Conservation (phyloP, 2,888 invertebrate genomes). For the Salticus scenicus region DNA sequence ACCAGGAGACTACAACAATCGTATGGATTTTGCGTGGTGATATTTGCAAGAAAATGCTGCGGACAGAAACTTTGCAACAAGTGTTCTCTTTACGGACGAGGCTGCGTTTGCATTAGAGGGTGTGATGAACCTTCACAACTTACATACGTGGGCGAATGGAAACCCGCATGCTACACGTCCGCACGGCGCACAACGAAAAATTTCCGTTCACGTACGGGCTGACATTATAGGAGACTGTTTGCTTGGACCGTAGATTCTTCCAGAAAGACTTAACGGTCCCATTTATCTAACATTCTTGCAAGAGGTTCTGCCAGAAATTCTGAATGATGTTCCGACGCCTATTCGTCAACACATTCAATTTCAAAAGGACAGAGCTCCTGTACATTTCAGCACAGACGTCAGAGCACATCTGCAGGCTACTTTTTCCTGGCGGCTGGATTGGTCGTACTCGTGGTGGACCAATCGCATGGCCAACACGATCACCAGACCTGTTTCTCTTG, state of each 20-base stretch:
- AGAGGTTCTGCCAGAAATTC: background rate
- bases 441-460: slow-evolving; percentile 2
- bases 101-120: background rate
- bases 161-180: background rate
- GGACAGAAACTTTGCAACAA: background rate
- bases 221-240: slow-evolving; percentile 16
- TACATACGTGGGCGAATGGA: background rate
- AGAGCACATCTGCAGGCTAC: slow-evolving; percentile 2
- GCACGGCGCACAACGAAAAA: background rate
- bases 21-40: background rate
- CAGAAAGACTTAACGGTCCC: background rate
- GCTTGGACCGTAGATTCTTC: background rate
- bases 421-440: slow-evolving; percentile 15
- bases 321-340: background rate
- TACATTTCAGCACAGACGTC: background rate
- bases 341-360: background rate
- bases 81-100: slow-evolving; percentile 11
- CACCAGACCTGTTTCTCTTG: slow-evolving; percentile 12
- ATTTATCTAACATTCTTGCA: background rate
- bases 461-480: slow-evolving; percentile 5
- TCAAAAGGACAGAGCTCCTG: background rate
- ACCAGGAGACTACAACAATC: background rate
- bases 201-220: background rate
- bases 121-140: background rate
- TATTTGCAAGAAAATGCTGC: background rate